phyloP scores from a whole-genome alignment of 2,113 vertebrate species.

The Scopus umbretta region DNA sequence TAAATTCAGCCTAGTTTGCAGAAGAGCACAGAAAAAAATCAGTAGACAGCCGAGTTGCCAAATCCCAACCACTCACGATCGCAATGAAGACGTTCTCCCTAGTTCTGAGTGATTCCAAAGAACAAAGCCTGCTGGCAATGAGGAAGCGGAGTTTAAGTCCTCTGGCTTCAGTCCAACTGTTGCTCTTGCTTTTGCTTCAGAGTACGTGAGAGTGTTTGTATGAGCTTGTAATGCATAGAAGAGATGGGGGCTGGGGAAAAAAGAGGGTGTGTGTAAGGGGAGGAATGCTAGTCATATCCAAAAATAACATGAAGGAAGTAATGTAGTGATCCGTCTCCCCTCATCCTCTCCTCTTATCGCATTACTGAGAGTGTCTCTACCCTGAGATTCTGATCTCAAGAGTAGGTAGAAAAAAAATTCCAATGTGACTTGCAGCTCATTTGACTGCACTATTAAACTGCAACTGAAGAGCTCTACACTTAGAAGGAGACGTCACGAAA shows the following conservation, averaged over 20 bases:
- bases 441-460: neutral
- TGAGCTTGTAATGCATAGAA: conserved; percentile 24
- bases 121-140: conserved; percentile 68
- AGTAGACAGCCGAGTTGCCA: neutral
- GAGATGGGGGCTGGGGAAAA: conserved; percentile 45
- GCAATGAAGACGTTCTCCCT: conserved; percentile 21
- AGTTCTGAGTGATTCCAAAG: conserved; percentile 36
- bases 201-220: conserved; percentile 40
- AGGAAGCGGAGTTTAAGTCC: conserved; percentile 28
- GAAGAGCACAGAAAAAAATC: neutral
- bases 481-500: neutral
- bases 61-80: conserved; percentile 20
- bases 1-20: neutral
- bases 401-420: neutral
- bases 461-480: neutral
- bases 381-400: neutral
- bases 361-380: neutral
- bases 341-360: neutral
- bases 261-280: conserved; percentile 69
- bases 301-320: conserved; percentile 64
- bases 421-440: neutral
- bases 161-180: conserved; percentile 55
- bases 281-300: conserved; percentile 67
- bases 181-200: conserved; percentile 36
- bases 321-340: neutral